These are phyloP conservation scores for Dendrolimus kikuchii DNA, from an alignment of 1,140 invertebrate genomes.

Conservation along the genomic window DNA sequence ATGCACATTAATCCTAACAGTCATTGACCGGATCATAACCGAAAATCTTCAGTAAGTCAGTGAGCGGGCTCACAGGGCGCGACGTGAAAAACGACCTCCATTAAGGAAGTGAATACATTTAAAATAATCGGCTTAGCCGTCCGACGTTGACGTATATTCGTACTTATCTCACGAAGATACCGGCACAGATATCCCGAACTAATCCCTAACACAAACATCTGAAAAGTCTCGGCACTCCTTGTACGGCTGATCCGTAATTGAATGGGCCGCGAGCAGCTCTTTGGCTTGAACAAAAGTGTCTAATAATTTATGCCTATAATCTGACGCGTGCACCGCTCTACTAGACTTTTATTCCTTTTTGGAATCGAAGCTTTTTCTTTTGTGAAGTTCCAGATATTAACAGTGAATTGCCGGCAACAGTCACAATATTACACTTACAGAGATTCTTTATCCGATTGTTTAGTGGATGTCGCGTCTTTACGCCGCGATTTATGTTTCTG, in stretches of 20 bases:
- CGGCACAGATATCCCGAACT: conserved; percentile 65
- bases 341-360: conserved; percentile 52
- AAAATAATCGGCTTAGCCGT: conserved; percentile 71
- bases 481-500: conserved; percentile 37
- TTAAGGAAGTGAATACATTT: conserved; percentile 73
- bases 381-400: conserved; percentile 59
- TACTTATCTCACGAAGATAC: conserved; percentile 71
- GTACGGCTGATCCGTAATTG: conserved; percentile 56
- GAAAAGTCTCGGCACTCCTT: conserved; percentile 64
- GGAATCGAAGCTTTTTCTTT: conserved; percentile 47
- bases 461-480: conserved; percentile 39
- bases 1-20: conserved; percentile 48
- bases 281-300: conserved; percentile 64
- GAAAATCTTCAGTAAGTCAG: conserved; percentile 63
- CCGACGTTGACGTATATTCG: conserved; percentile 71
- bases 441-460: conserved; percentile 49
- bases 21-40: conserved; percentile 67
- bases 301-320: conserved; percentile 72
- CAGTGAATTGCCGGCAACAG: conserved; percentile 49
- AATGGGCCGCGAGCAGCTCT: conserved; percentile 48
- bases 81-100: conserved; percentile 68
- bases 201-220: conserved; percentile 69
- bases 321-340: conserved; percentile 51
- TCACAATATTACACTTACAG: conserved; percentile 55
- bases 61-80: conserved; percentile 35